Evolutionary conservation across 2,113 vertebrate genomes (phyloP), one percentile per base, ranked within the genome.

Genomic region (Pluvianellus socialis): DNA sequence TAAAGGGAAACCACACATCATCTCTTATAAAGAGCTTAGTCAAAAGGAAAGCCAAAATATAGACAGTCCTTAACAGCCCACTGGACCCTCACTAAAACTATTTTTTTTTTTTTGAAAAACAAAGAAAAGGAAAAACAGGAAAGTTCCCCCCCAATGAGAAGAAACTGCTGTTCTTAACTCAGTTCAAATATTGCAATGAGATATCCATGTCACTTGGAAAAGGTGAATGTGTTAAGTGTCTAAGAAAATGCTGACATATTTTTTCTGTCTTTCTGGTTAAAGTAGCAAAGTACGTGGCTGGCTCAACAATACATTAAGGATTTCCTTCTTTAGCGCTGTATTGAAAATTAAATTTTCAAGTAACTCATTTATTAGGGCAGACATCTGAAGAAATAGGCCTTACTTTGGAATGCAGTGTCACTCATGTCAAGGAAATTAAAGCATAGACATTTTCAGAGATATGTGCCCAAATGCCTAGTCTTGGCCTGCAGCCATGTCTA

Each of bases 31-130:
- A 95, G 38, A 47, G 53, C 38, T 97, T 91, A 89, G 92, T 94
- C 89, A 92, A 66, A 95, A 91, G 80, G 89, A 95, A 97, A 94
- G 53, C 65, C 67, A 92, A 97, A 97, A 96, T 95, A 94, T 95
- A 94, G 92, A 92, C 95, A 95, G 81, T 79, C 42, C 86, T 95
- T 96, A 95, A 97, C 7, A 16, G 90, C 91, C 76, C 91, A 94
- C 45, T 95, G 90, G 92, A 89, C 77, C 74, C 73, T 91, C 84
- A 92, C 80, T 94, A 94, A 92, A 96, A 87, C 76, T 81, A 49
- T 72, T 19, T 61, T n/a, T 92, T 94, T 92, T 94, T 38, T 38
- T 38, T 38, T 38, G 38, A 27, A 75, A 96, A 94, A 82, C 53
- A 93, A 94, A 92, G 50, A 90, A 90, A 94, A 53, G 49, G 35